Base-by-base conservation (phyloP, 1,140 invertebrate genomes). In the Brachionus paranguensis region DNA sequence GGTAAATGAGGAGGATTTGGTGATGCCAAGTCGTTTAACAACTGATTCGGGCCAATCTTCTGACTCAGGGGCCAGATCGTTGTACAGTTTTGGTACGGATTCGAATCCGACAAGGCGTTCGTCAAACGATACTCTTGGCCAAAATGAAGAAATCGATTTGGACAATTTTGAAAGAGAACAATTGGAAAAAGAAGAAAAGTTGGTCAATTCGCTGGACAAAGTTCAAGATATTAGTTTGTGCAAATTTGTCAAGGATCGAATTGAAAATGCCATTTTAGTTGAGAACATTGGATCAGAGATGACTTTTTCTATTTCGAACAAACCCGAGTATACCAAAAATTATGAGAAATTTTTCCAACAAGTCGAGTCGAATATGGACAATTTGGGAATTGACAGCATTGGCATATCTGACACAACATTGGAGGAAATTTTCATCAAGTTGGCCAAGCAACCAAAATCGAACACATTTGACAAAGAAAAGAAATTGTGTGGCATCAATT, bases 361-460 rank as follows among this genome's bases (percentile, higher is more conserved):
- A 60, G 37, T 84, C 20, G 88, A 89, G 60, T 68, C 65, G 5
- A 84, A 86, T 17, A 78, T 84, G 12, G 20, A 83, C 3, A 45
- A 70, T 0, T 85, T 89, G 7, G 83, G 86, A 11, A 86, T 89
- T 10, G 84, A 74, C 14, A 86, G 84, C 47, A 89, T 88, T 72
- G 88, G 88, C 33, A 74, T 89, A 5, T 88, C 88, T 27, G 88
- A 88, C 68, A 88, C 88, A 7, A 88, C 88, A 7, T 47, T 89
- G 47, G 88, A 89, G 85, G 88, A 89, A 84, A 88, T 85, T 11
- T 95, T 95, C 87, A 87, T 95, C 6, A 74, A 78, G 29, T 24
- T 84, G 20, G 78, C 78, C 37, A 81, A 81, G 14, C n/a, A 81
- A 29, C 78, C 78, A 6, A 68, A 81, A 33, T 37, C n/a, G 10